Evolutionary conservation across 2,113 vertebrate genomes (phyloP), one percentile per base, ranked within the genome.

Genomic region (Datnioides undecimradiatus): DNA sequence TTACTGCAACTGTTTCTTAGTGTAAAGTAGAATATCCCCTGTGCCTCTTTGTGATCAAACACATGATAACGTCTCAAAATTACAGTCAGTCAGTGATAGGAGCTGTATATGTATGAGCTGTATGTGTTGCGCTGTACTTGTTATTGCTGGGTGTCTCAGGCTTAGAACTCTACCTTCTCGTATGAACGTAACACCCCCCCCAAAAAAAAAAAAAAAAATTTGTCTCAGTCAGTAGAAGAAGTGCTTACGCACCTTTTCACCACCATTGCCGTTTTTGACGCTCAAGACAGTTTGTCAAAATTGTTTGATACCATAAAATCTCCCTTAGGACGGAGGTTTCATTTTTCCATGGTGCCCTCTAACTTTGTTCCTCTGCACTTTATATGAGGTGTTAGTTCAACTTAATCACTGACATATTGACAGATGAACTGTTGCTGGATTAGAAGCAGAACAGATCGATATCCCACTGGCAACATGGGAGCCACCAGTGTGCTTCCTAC

Each of bases 371-470:
- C 21, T 33, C 2, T 43, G 38, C 64, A 55, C 49, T 68, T 67
- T 62, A 62, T 70, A 33, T 52, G 54, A 29, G 25, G 25, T 16
- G 40, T 76, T 55, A 48, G 68, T 69, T 72, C 40, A 52, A 31
- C 33, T 70, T 25, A 34, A 40, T 60, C 54, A 74, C 38, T 59
- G 40, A 60, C 33, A 23, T 67, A 72, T 43, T 43, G 63, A 52
- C 45, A 70, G 63, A 49, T 71, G 40, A 78, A 38, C 46, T 36
- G 60, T 60, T 55, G 45, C 43, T 69, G 29, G 73, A 68, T 81
- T 73, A 68, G 54, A 31, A 67, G 5, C 8, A n/a, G n/a, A 16
- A 23, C 51, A 64, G 41, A 63, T 83, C 25, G 17, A 59, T 71
- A 43, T 52, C 14, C 27, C 14, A 17, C 66, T 52, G 49, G 29